Evolutionary conservation across 2,113 vertebrate species (phyloP).

Genomic region (Nyctibius bracteatus): DNA sequence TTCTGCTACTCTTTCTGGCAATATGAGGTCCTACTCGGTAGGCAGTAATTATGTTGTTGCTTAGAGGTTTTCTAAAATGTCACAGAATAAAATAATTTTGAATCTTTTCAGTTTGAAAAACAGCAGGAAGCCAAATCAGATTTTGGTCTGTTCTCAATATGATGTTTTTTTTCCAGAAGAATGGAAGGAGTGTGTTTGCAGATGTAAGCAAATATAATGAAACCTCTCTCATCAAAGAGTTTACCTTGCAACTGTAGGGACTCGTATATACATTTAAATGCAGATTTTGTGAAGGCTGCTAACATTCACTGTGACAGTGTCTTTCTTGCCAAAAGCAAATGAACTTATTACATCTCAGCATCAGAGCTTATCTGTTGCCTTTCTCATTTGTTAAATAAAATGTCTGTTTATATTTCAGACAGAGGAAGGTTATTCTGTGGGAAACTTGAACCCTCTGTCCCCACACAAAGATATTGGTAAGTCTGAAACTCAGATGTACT

Average conservation of each 20-base stretch:
- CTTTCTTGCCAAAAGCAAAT: background rate
- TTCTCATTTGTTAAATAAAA: slow-evolving; percentile 38
- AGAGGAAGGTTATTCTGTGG: slow-evolving; percentile 52
- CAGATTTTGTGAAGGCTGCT: background rate
- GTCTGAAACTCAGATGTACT: background rate
- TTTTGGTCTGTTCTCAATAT: background rate
- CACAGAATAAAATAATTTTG: background rate
- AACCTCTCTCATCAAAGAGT: background rate
- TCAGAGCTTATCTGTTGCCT: background rate
- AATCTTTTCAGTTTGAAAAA: background rate
- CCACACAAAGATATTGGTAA: slow-evolving; percentile 74
- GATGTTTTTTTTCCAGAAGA: background rate
- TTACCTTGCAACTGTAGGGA: background rate
- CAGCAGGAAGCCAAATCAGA: background rate
- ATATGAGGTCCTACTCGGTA: background rate
- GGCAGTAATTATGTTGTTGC: background rate
- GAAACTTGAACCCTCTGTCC: slow-evolving; percentile 61
- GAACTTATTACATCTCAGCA: background rate
- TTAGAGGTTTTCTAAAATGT: background rate
- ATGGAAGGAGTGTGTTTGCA: background rate
- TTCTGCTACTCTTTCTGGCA: background rate
- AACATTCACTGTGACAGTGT: background rate
- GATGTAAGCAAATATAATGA: background rate
- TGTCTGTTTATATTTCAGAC: slow-evolving; percentile 59
- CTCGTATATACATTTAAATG: background rate